Percentiles rank a stretch among this genome's conserved stretches.
Conservation (phyloP, 2,888 invertebrate species). For the Rhaphigaster nebulosa region DNA sequence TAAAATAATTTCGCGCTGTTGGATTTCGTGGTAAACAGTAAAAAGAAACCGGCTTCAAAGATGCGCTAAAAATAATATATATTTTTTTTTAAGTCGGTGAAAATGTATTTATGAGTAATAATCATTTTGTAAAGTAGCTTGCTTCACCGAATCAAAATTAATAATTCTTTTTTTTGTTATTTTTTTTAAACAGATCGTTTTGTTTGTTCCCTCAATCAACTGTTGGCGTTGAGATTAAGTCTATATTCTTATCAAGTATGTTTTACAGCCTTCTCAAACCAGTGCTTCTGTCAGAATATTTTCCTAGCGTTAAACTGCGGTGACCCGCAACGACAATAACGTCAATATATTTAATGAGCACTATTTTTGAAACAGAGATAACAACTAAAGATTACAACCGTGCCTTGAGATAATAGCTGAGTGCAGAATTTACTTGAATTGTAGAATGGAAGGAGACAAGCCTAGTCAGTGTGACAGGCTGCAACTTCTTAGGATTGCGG, state of each 20-base stretch:
- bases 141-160: neutral
- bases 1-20: too few species aligned
- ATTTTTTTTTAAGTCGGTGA: too few species aligned
- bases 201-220: neutral
- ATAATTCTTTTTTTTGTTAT: neutral
- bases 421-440: neutral
- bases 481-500: slow-evolving; percentile 25
- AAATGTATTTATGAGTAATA: neutral
- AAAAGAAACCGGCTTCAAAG: too few species aligned
- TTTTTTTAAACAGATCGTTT: neutral
- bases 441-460: neutral
- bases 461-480: neutral
- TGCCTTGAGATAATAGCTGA: neutral
- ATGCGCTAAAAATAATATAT: too few species aligned
- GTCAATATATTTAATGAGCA: neutral
- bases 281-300: slow-evolving; percentile 1
- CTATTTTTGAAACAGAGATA: slow-evolving; percentile 12
- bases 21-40: too few species aligned
- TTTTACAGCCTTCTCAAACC: slow-evolving; percentile 5
- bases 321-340: neutral
- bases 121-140: neutral
- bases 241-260: neutral
- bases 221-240: neutral
- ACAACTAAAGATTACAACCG: neutral
- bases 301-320: neutral